These are phyloP conservation scores for Crossocerus cetratus DNA, from an alignment of 2,888 invertebrate species.

Conservation along the genomic window DNA sequence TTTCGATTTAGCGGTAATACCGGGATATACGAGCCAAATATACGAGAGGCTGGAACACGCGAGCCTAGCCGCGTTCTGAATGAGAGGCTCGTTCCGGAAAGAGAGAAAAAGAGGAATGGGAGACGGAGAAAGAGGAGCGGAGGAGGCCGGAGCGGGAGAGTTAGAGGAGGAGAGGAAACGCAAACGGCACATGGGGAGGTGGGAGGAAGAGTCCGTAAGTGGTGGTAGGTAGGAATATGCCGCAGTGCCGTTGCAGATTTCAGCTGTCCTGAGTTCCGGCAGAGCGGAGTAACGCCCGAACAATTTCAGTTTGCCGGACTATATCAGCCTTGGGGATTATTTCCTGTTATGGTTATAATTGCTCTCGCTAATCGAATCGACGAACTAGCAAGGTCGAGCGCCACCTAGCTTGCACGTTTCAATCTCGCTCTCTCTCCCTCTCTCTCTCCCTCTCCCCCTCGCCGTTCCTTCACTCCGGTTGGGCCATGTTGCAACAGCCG, in stretches of 20 bases:
- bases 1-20: slow-evolving; percentile 57
- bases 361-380: slow-evolving; percentile 2
- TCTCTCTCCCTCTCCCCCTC: too few species aligned
- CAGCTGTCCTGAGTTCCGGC: not conserved
- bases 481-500: not conserved
- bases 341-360: slow-evolving; percentile 1
- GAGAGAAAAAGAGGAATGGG: slow-evolving; percentile 20
- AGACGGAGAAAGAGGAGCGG: slow-evolving; percentile 15
- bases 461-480: too few species aligned
- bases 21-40: slow-evolving; percentile 17
- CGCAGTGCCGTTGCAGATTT: not conserved
- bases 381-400: not conserved
- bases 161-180: not conserved
- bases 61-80: slow-evolving; percentile 1
- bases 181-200: not conserved
- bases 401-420: not conserved
- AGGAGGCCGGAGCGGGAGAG: slow-evolving; percentile 14
- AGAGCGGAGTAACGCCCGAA: not conserved
- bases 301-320: slow-evolving; percentile 3
- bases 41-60: slow-evolving; percentile 14
- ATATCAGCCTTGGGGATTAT: slow-evolving; percentile 1
- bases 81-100: not conserved
- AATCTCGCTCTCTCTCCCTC: too few species aligned
- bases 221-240: not conserved
- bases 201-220: not conserved